Percentiles rank a stretch among this genome's conserved stretches.
Evolutionary conservation across 1,140 invertebrate genomes (phyloP).

Genomic region (Drosophila funebris): DNA sequence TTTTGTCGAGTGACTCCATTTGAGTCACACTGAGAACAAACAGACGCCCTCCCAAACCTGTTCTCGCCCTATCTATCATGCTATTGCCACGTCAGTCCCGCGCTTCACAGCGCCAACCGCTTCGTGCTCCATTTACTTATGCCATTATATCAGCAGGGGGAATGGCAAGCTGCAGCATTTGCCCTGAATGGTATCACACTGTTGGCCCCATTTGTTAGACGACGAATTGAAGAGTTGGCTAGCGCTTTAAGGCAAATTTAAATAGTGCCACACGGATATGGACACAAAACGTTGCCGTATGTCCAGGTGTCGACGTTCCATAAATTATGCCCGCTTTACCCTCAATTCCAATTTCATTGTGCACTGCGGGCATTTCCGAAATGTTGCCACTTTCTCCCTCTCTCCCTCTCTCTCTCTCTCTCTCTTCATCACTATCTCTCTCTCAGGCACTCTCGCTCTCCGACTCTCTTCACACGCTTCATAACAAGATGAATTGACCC

Average conservation of each 20-base stretch:
- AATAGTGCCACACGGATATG: constrained; percentile 55
- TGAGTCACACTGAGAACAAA: constrained; percentile 58
- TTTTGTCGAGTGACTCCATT: constrained; percentile 78
- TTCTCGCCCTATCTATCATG: constrained; percentile 17
- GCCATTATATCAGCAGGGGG: constrained; percentile 40
- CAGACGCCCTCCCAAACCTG: constrained; percentile 53
- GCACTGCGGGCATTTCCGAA: constrained; percentile 40
- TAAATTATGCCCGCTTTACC: constrained; percentile 80
- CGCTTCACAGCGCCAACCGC: constrained; percentile 13
- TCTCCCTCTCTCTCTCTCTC: not conserved
- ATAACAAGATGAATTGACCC: constrained; percentile 58
- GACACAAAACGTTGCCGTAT: constrained; percentile 2
- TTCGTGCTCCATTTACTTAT: constrained; percentile 74
- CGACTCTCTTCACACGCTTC: not conserved
- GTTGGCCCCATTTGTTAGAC: constrained; percentile 61
- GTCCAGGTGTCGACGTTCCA: constrained; percentile 71
- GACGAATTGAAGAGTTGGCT: constrained; percentile 60
- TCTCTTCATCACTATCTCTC: not conserved
- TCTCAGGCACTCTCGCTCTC: not conserved
- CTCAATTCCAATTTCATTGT: constrained; percentile 66
- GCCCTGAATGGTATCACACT: not conserved
- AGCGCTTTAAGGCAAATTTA: constrained; percentile 68
- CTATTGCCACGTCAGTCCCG: constrained; percentile 7
- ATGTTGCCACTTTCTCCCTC: constrained; percentile 17
- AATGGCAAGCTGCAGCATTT: not conserved